Evolutionary conservation across 2,797 vertebrate species (phyloP).

Genomic region (Dendrocincla tyrannina): DNA sequence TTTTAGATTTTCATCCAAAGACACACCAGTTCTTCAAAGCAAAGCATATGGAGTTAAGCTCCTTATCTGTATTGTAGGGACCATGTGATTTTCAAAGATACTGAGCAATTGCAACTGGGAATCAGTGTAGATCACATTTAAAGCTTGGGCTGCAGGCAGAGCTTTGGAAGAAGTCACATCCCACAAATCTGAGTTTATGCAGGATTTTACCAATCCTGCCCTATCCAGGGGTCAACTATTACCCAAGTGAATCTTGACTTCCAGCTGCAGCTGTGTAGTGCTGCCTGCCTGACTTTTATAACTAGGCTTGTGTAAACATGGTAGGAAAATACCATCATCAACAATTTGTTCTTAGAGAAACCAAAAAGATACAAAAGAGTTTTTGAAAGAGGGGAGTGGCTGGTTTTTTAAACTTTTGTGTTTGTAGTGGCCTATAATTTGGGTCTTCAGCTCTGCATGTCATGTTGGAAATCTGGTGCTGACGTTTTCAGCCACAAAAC

Average conservation of each 20-base stretch:
- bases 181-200: not conserved
- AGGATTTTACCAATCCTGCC: not conserved
- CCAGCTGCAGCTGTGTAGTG: not conserved
- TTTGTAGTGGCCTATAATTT: slow-evolving; percentile 53
- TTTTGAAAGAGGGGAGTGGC: not conserved
- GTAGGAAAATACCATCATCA: not conserved
- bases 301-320: not conserved
- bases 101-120: not conserved
- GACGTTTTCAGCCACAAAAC: not conserved
- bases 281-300: not conserved
- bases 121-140: not conserved
- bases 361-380: not conserved
- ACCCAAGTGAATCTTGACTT: not conserved
- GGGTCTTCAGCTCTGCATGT: not conserved
- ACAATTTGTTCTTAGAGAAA: slow-evolving; percentile 30
- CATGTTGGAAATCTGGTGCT: not conserved
- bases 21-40: not conserved
- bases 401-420: not conserved
- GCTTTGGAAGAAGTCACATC: not conserved
- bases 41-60: not conserved
- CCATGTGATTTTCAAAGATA: not conserved
- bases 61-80: not conserved
- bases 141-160: not conserved
- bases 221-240: not conserved
- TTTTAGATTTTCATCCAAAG: not conserved